phyloP scores from a whole-genome alignment of 2,888 invertebrate species.

The Ryuthela nishihirai region DNA sequence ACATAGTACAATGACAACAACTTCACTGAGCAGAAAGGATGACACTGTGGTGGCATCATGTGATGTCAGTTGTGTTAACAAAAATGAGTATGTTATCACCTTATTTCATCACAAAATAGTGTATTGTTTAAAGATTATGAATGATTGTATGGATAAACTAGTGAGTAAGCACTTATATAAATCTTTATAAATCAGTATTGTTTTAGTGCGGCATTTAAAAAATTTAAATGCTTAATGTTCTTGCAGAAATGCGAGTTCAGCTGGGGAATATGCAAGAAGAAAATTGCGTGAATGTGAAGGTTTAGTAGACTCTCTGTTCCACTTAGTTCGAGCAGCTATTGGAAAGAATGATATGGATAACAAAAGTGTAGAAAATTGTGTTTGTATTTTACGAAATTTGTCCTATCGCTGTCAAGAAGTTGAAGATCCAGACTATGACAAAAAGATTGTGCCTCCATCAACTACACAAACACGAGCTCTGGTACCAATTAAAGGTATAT shows the following conservation, averaged over 20 bases:
- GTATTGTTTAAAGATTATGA: no score
- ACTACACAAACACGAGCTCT: neutral
- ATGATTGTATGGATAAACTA: no score
- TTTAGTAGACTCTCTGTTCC: slow-evolving; percentile 85
- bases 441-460: slow-evolving; percentile 55
- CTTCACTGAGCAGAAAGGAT: no score
- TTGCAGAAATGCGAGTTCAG: slow-evolving; percentile 83
- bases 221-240: no score
- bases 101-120: no score
- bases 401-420: slow-evolving; percentile 98
- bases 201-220: no score
- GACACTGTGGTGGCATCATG: no score
- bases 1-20: no score
- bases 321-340: slow-evolving; percentile 85
- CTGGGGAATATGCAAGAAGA: slow-evolving; percentile 91
- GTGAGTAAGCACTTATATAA: no score
- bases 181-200: no score
- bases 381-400: slow-evolving; percentile 92
- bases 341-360: slow-evolving; percentile 93
- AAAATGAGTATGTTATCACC: no score
- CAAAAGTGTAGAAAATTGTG: slow-evolving; percentile 98
- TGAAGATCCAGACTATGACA: slow-evolving; percentile 95
- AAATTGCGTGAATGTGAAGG: slow-evolving; percentile 87
- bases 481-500: neutral
- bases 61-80: no score